Evolutionary conservation across 1,140 invertebrate species (phyloP).

Genomic region (Acromyrmex charruanus): DNA sequence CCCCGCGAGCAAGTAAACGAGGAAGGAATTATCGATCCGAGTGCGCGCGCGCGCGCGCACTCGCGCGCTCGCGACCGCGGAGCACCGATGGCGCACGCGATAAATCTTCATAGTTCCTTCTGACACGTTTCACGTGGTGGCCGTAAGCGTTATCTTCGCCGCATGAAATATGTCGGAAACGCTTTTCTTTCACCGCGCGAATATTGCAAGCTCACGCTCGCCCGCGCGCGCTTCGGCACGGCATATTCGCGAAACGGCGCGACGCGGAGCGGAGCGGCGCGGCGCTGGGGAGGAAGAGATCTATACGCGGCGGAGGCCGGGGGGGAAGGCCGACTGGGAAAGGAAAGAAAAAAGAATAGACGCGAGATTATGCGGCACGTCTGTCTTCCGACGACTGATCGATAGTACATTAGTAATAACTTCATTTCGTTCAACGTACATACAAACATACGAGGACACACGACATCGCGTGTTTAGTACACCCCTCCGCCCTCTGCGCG

Average conservation of each 20-base stretch:
- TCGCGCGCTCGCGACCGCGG: constrained; percentile 15
- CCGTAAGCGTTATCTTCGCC: constrained; percentile 74
- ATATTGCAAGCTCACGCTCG: constrained; percentile 74
- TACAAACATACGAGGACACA: constrained; percentile 49
- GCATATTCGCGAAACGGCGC: constrained; percentile 49
- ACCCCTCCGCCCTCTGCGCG: neutral
- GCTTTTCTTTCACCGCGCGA: constrained; percentile 74
- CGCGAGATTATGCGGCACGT: constrained; percentile 46
- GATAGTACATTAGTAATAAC: constrained; percentile 63
- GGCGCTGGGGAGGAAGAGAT: constrained; percentile 16
- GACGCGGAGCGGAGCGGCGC: neutral
- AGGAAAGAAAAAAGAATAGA: constrained; percentile 17
- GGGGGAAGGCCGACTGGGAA: neutral
- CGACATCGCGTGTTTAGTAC: constrained; percentile 48
- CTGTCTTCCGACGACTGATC: constrained; percentile 53
- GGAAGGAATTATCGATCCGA: constrained; percentile 75
- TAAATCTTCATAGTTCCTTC: constrained; percentile 78
- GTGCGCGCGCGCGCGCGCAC: neutral
- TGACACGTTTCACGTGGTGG: constrained; percentile 76
- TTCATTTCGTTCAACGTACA: constrained; percentile 41
- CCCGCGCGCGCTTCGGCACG: constrained; percentile 51
- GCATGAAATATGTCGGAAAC: constrained; percentile 77
- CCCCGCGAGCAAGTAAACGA: constrained; percentile 72
- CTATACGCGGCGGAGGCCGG: neutral
- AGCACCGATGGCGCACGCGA: constrained; percentile 72